These are phyloP conservation scores for Pyxicephalus adspersus DNA, from an alignment of 2,113 vertebrate genomes.

Conservation along the genomic window DNA sequence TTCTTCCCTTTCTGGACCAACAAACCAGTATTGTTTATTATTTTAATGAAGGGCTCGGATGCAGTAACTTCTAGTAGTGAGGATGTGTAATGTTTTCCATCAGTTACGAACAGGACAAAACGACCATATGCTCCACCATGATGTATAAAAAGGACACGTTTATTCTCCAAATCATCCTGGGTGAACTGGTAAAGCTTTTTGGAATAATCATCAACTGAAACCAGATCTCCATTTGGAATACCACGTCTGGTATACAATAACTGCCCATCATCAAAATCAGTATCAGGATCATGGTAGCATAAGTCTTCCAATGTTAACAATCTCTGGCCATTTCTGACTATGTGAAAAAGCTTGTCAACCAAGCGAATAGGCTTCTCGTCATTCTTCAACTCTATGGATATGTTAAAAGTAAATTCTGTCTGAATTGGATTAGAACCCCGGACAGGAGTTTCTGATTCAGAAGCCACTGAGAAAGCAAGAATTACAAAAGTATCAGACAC, in stretches of 20 bases:
- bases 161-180: conserved; percentile 80
- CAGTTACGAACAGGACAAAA: conserved; percentile 89
- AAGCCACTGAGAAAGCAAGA: conserved; percentile 69
- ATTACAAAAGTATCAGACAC: conserved; percentile 77
- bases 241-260: conserved; percentile 82
- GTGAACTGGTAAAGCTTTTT: conserved; percentile 83
- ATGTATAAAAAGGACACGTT: conserved; percentile 82
- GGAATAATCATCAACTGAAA: conserved; percentile 75
- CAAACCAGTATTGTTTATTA: conserved; percentile 81
- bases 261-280: conserved; percentile 82
- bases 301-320: conserved; percentile 83
- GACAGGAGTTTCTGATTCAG: conserved; percentile 50
- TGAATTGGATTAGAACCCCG: conserved; percentile 63
- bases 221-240: conserved; percentile 86
- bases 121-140: conserved; percentile 74
- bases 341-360: conserved; percentile 81
- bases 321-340: conserved; percentile 78
- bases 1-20: conserved; percentile 81
- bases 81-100: conserved; percentile 83
- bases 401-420: conserved; percentile 74
- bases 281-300: conserved; percentile 83
- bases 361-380: conserved; percentile 84
- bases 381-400: conserved; percentile 84
- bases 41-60: conserved; percentile 77
- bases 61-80: conserved; percentile 83